Evolutionary conservation across 35 echinoderm and acorn worm species (phyloP).

Genomic region (Ophiothrix spiculata): DNA sequence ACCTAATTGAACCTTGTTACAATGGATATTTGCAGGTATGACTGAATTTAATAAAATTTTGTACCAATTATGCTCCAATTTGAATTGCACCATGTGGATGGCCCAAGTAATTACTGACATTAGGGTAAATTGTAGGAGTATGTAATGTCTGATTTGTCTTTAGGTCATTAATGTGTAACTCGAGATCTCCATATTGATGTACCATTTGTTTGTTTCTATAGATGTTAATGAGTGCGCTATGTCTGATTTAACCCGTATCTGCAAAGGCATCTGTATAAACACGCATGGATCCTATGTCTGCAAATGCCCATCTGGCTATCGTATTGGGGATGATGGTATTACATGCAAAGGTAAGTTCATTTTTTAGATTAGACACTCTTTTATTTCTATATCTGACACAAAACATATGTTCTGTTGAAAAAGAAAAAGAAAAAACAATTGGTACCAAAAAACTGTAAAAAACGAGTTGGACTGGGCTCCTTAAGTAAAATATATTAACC

Average conservation of each 20-base stretch:
- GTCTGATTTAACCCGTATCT: neutral
- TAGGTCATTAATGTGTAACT: neutral
- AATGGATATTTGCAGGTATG: too few species aligned
- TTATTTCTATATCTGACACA: neutral
- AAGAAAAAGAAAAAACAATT: neutral
- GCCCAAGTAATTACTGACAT: neutral
- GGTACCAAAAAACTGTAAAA: neutral
- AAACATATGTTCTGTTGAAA: too few species aligned
- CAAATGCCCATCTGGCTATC: slow-evolving; percentile 55
- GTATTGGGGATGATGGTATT: neutral
- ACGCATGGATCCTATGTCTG: slow-evolving; percentile 58
- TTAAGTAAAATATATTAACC: neutral
- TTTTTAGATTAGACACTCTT: too few species aligned
- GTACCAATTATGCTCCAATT: neutral
- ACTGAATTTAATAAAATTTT: too few species aligned
- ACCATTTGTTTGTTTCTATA: neutral
- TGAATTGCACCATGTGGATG: neutral
- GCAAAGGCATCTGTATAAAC: slow-evolving; percentile 59
- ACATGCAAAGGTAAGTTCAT: slow-evolving; percentile 25
- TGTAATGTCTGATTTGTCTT: neutral
- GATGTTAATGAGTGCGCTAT: slow-evolving; percentile 52
- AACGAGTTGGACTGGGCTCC: neutral
- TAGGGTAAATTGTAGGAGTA: neutral
- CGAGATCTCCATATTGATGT: neutral
- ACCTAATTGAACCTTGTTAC: too few species aligned